phyloP scores from a whole-genome alignment of 1,140 invertebrate species.

The Yoshiicerus persimilis region DNA sequence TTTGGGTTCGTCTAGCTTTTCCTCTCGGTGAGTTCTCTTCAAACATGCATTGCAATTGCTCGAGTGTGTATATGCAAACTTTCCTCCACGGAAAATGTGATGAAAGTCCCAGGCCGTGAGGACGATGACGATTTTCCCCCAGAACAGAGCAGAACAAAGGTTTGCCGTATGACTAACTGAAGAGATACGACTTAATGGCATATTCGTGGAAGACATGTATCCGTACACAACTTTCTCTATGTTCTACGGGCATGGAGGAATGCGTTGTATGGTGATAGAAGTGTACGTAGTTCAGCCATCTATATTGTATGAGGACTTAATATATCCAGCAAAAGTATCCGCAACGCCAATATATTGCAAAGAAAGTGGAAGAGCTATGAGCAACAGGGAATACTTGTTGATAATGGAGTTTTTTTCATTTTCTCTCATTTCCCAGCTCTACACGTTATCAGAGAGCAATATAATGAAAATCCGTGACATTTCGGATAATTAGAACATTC shows the following conservation, averaged over 20 bases:
- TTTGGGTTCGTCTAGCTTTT: background rate
- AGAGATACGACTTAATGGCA: background rate
- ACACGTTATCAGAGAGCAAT: background rate
- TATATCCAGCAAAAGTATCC: background rate
- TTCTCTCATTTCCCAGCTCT: background rate
- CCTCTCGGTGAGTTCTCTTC: background rate
- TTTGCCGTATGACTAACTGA: background rate
- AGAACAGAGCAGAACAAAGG: background rate
- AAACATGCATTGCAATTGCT: background rate
- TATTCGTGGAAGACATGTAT: background rate
- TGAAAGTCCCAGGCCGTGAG: background rate
- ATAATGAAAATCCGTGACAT: slow-evolving; percentile 32
- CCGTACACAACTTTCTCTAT: background rate
- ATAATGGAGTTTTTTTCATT: slow-evolving; percentile 15
- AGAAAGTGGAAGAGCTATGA: background rate
- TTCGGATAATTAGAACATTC: slow-evolving; percentile 27
- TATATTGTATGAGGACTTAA: background rate
- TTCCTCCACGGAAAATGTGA: background rate
- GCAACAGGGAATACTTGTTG: slow-evolving; percentile 15
- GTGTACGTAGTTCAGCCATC: too few relatives aligned
- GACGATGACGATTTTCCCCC: background rate
- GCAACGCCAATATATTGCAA: background rate
- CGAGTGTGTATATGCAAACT: background rate
- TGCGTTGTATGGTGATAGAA: background rate
- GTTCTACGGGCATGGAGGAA: background rate